These are phyloP conservation scores for Agelas oroides DNA, from an alignment of 37 sponge, comb jelly and placozoan genomes.

Conservation along the genomic window DNA sequence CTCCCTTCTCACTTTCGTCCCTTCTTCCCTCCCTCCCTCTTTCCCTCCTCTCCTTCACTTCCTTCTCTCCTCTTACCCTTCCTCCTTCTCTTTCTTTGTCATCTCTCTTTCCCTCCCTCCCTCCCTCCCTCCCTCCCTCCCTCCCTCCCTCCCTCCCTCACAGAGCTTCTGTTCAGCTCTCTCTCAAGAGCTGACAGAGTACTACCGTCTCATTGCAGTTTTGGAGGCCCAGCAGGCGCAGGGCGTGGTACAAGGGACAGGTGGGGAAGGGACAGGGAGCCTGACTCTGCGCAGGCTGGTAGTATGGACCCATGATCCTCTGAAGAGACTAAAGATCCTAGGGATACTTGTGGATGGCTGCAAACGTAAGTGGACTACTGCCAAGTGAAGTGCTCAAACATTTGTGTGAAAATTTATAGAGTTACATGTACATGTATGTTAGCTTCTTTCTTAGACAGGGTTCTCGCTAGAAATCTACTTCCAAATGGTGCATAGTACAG, in stretches of 20 bases:
- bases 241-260: background rate
- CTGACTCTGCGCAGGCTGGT: constrained; percentile 87
- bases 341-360: constrained; percentile 77
- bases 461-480: too few species aligned
- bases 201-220: constrained; percentile 92
- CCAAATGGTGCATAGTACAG: too few species aligned
- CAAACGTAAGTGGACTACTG: constrained; percentile 56
- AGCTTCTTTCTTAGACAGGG: background rate
- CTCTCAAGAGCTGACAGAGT: constrained; percentile 90
- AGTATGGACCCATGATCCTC: constrained; percentile 96
- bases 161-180: constrained; percentile 94
- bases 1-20: background rate
- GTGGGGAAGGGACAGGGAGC: constrained; percentile 4
- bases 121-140: constrained; percentile 3
- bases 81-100: background rate
- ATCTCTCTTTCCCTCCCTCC: background rate
- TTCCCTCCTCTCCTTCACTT: background rate
- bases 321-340: constrained; percentile 83
- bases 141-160: background rate
- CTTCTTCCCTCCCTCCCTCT: background rate
- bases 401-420: background rate
- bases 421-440: background rate
- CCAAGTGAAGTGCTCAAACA: too few species aligned
- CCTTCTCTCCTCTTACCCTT: background rate
- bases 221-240: constrained; percentile 81